A percentile compares a stretch with the other conserved stretches of the same genome.
phyloP scores from a whole-genome alignment of 1,140 invertebrate species.

The Drosophila yakuba region DNA sequence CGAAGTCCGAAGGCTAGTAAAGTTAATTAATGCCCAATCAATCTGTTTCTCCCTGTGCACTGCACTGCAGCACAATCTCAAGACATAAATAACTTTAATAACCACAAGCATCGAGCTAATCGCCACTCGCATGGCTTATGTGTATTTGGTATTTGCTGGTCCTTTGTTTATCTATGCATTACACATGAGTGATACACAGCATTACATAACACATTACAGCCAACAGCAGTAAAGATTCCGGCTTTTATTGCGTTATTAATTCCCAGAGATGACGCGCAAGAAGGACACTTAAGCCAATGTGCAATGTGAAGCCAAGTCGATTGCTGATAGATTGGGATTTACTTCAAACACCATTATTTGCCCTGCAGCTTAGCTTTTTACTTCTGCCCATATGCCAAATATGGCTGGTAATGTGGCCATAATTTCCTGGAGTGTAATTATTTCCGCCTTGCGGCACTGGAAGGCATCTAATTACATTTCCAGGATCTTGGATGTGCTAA shows the following conservation, averaged over 20 bases:
- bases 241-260: conserved; percentile 30
- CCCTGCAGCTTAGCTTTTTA: neutral
- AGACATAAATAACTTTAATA: conserved; percentile 2
- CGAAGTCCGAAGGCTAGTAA: neutral
- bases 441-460: conserved; percentile 13
- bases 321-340: neutral
- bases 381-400: neutral
- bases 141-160: neutral
- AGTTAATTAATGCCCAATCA: no score
- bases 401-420: neutral
- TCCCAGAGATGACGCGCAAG: conserved; percentile 10
- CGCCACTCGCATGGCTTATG: neutral
- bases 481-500: conserved; percentile 23
- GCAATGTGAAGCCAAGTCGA: neutral
- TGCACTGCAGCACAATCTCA: conserved; percentile 3
- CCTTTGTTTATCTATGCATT: conserved; percentile 35
- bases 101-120: neutral
- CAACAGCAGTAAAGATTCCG: neutral
- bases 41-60: no score
- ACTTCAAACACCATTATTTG: conserved; percentile 3
- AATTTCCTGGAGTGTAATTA: conserved; percentile 16
- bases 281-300: conserved; percentile 10
- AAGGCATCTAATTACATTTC: conserved; percentile 29
- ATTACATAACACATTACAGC: neutral
- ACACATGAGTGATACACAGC: conserved; percentile 26